phyloP scores from a whole-genome alignment of 2,797 vertebrate genomes.

The Nyctibius grandis region DNA sequence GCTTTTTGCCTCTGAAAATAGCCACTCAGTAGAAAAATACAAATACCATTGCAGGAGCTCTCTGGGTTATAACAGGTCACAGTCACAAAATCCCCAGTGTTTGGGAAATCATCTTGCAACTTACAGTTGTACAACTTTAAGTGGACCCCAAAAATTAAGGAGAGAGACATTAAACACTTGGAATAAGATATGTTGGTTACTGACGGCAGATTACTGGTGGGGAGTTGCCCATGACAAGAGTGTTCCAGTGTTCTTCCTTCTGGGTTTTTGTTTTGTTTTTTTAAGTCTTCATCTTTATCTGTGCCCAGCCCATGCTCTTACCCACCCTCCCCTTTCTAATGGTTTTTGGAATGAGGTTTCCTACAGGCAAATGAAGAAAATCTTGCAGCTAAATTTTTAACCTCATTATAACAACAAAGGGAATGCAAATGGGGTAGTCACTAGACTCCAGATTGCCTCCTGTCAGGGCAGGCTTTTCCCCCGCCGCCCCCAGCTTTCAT shows the following conservation, averaged over 20 bases:
- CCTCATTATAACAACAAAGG: background rate
- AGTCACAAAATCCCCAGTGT: background rate
- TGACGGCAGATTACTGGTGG: background rate
- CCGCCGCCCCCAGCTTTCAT: background rate
- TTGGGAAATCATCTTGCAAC: background rate
- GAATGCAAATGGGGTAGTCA: background rate
- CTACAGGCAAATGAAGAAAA: background rate
- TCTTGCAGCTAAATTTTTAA: background rate
- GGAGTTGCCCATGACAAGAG: background rate
- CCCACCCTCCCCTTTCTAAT: background rate
- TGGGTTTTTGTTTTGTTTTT: background rate
- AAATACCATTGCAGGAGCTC: background rate
- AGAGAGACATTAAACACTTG: background rate
- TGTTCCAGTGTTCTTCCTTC: background rate
- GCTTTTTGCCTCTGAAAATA: slow-evolving; percentile 41
- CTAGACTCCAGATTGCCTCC: slow-evolving; percentile 8
- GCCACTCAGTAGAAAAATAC: background rate
- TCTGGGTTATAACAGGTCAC: slow-evolving; percentile 36
- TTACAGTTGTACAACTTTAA: background rate
- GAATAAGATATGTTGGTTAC: background rate
- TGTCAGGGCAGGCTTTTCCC: background rate
- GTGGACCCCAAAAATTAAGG: accelerated
- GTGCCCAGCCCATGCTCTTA: background rate
- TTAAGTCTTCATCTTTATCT: background rate
- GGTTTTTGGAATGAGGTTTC: background rate